Evolutionary conservation across 2,113 vertebrate species (phyloP), one percentile per base, ranked within the genome.

Genomic region (Pterocles orientalis): DNA sequence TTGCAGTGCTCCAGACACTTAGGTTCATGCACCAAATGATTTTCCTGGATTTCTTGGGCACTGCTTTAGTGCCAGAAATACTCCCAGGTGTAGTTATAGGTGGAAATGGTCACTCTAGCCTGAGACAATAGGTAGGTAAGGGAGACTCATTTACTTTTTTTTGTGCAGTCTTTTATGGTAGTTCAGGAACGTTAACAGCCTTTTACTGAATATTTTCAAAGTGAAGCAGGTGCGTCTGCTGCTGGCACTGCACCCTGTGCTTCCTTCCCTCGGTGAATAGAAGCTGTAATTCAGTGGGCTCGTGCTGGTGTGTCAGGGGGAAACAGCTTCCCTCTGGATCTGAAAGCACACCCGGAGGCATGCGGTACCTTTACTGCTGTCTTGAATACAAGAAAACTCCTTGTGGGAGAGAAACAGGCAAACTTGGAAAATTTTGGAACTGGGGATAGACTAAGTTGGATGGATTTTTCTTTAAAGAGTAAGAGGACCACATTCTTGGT

Each of bases 401-500:
- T 26, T 14, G 21, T 0, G 0, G 45, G 88, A 60, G 41, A 68
- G 48, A 75, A 88, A 51, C 31, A 17, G 57, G 69, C 36, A 43
- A 56, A 34, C 54, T n/a, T 70, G 82, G 61, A 39, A 69, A 5
- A 78, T 81, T 88, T 60, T 62, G 48, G 57, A 84, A 17, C 26
- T 24, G 33, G 12, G 0, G 5, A 14, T 73, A 54, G 76, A 19
- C 24, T 18, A 20, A 56, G 10, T 28, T 60, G 72, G 39, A 62
- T 65, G 62, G 18, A 80, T 88, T 95, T 90, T 29, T 41, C 45
- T 82, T 69, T 88, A 53, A 80, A 82, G 71, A 68, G 31, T 88
- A 70, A 84, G 64, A 70, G 56, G 69, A 48, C 80, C 53, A 28
- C 83, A 86, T 95, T 95, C 83, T 95, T 94, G 81, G 9, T 84